Conservation (phyloP, 2,797 vertebrate genomes). For the Sus cebifrons region DNA sequence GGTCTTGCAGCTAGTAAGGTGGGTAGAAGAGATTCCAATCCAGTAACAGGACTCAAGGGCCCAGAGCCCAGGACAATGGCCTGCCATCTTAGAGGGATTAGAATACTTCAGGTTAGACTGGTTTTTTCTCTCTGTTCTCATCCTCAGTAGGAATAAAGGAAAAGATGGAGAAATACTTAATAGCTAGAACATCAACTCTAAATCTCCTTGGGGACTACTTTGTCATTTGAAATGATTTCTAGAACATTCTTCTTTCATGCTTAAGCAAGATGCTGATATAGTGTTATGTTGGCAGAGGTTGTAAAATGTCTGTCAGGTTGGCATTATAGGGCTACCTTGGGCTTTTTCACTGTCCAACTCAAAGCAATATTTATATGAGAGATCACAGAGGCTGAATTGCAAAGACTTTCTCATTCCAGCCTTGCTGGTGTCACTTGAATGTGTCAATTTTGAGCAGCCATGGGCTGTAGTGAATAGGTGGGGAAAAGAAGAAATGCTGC, state of each 20-base stretch:
- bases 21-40: neutral
- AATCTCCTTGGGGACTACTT: slow-evolving; percentile 68
- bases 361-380: slow-evolving; percentile 72
- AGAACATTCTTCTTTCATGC: slow-evolving; percentile 76
- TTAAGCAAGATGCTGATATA: slow-evolving; percentile 80
- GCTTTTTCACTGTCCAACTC: slow-evolving; percentile 58
- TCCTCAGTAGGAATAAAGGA: slow-evolving; percentile 35
- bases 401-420: slow-evolving; percentile 42
- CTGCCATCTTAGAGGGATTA: neutral
- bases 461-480: neutral
- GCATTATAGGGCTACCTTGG: slow-evolving; percentile 54
- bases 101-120: neutral
- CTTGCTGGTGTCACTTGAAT: slow-evolving; percentile 29
- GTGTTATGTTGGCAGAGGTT: slow-evolving; percentile 62
- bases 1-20: neutral
- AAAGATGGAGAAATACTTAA: slow-evolving; percentile 60
- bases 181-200: slow-evolving; percentile 64
- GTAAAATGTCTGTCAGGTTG: slow-evolving; percentile 74
- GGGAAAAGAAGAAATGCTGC: neutral
- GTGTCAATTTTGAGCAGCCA: neutral
- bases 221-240: slow-evolving; percentile 73
- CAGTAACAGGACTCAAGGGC: neutral
- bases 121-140: slow-evolving; percentile 33
- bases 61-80: neutral
- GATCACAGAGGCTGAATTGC: slow-evolving; percentile 50